phyloP scores from a whole-genome alignment of 1,140 invertebrate genomes.

The Tribolium castaneum region DNA sequence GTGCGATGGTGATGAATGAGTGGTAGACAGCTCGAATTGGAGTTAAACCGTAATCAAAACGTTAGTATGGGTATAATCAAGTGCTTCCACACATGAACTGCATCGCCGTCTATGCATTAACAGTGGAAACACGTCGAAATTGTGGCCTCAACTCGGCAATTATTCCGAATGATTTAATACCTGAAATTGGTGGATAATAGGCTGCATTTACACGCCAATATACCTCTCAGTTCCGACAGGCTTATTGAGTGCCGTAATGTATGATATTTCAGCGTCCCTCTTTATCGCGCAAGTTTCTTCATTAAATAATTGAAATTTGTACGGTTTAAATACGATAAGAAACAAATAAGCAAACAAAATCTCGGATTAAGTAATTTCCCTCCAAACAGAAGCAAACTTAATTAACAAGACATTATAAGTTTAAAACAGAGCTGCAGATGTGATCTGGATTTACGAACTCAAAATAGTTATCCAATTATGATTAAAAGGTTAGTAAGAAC shows the following conservation, averaged over 20 bases:
- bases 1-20: constrained; percentile 51
- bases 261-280: not conserved
- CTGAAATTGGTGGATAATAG: constrained; percentile 61
- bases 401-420: constrained; percentile 62
- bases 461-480: constrained; percentile 62
- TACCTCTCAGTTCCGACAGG: constrained; percentile 61
- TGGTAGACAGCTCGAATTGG: constrained; percentile 51
- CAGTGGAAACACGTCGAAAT: constrained; percentile 45
- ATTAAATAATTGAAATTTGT: constrained; percentile 48
- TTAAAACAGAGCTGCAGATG: constrained; percentile 56
- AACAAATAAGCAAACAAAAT: constrained; percentile 55
- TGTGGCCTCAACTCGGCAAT: constrained; percentile 54
- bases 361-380: constrained; percentile 47
- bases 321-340: constrained; percentile 44
- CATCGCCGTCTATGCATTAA: constrained; percentile 2
- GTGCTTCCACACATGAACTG: constrained; percentile 37
- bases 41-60: constrained; percentile 30
- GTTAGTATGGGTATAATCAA: constrained; percentile 44
- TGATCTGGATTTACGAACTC: constrained; percentile 57
- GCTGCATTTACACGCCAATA: constrained; percentile 60
- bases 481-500: constrained; percentile 63
- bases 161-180: constrained; percentile 62
- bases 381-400: constrained; percentile 55
- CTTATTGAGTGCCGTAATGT: constrained; percentile 45
- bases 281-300: constrained; percentile 2